Evolutionary conservation across 1,140 invertebrate species (phyloP), one percentile per base, ranked within the genome.

Genomic region (Maniola jurtina): DNA sequence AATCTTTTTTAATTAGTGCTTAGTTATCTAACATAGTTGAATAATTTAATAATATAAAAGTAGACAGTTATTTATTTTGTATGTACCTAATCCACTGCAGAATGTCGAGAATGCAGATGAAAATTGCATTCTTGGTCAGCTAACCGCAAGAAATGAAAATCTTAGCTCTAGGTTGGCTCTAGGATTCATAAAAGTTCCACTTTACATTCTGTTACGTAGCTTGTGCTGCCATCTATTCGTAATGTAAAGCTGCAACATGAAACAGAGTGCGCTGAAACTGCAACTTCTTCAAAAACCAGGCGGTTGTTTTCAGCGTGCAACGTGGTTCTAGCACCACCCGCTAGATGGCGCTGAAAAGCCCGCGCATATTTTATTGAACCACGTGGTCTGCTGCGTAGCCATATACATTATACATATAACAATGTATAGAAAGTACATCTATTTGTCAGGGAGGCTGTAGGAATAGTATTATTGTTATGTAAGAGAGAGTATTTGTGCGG

Each of bases 391-490:
- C 66, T 70, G 54, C 48, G 69, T 65, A 58, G 70, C 45, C 61
- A 68, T 66, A 62, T 68, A 67, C 25, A 25, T n/a, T n/a, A 42
- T 74, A 64, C 15, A 40, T 66, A 48, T 64, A 59, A 80, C 14
- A 15, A 50, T 8, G 48, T 50, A 16, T 50, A 50, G 16, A 14
- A 10, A 11, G 74, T 68, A 65, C 52, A 66, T 65, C 75, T 84
- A 81, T 84, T 80, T 81, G 81, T 84, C 77, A 84, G 71, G 77
- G 78, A 86, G 79, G 79, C 78, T 89, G 82, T 86, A 84, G 80
- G 77, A 83, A 80, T 80, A 79, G 80, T 83, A 84, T 83, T 81
- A 88, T 88, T 87, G 88, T 88, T 88, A 88, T 88, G 86, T 90
- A 90, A 88, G 80, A 84, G 78, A 75, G 76, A 76, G 77, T 81